Percentiles rank a stretch among this genome's conserved stretches.
phyloP scores from a whole-genome alignment of 2,888 invertebrate species.

The Amphipyra tragopoginis region DNA sequence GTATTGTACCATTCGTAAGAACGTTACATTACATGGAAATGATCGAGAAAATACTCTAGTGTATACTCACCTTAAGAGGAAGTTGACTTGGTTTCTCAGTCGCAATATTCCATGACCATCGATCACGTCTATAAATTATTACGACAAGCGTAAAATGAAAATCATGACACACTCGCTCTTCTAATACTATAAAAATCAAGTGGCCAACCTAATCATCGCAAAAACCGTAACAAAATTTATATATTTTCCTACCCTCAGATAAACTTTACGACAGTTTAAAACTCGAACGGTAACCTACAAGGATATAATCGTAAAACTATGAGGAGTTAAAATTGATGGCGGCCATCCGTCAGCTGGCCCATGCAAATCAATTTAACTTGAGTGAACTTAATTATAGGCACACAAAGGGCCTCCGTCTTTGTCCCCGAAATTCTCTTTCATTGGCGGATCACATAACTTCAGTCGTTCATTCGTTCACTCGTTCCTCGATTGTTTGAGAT shows the following conservation, averaged over 20 bases:
- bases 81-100: no score
- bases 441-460: conserved; percentile 59
- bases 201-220: conserved; percentile 9
- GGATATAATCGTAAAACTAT: conserved; percentile 58
- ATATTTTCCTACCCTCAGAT: conserved; percentile 37
- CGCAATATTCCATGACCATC: no score
- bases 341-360: conserved; percentile 54
- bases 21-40: no score
- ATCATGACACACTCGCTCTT: not conserved
- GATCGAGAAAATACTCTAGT: no score
- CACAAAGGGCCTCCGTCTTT: conserved; percentile 64
- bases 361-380: conserved; percentile 68
- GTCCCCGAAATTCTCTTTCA: conserved; percentile 59
- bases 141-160: not conserved
- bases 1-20: no score
- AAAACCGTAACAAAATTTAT: conserved; percentile 22
- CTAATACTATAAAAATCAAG: conserved; percentile 18
- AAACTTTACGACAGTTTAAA: conserved; percentile 51
- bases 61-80: no score
- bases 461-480: conserved; percentile 45
- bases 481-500: conserved; percentile 46
- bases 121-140: no score
- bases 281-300: conserved; percentile 41
- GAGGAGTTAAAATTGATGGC: conserved; percentile 53
- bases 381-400: conserved; percentile 65